phyloP scores from a whole-genome alignment of 1,140 invertebrate genomes.

The Lysiphlebus fabarum region DNA sequence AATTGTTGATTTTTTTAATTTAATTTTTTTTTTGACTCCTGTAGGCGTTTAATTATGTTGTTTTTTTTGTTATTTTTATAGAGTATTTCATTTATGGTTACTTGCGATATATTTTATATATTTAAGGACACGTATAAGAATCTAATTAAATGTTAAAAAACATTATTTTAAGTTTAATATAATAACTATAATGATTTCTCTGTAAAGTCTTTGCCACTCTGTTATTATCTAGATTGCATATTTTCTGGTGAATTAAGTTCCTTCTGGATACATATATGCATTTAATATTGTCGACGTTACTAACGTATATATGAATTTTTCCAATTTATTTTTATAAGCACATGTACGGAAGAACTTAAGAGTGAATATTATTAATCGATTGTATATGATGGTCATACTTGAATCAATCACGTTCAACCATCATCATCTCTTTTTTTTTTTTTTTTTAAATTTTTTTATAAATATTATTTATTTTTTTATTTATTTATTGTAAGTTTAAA shows the following conservation, averaged over 20 bases:
- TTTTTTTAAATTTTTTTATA: background rate
- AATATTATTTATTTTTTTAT: too few relatives aligned
- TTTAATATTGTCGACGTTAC: conserved; percentile 1
- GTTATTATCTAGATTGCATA: conserved; percentile 55
- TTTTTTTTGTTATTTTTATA: background rate
- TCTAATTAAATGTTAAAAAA: conserved; percentile 53
- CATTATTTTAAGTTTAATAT: conserved; percentile 54
- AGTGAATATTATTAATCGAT: conserved; percentile 6
- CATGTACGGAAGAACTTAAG: background rate
- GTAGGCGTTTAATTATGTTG: too few relatives aligned
- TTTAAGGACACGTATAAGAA: conserved; percentile 35
- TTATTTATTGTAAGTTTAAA: too few relatives aligned
- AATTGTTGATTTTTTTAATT: too few relatives aligned
- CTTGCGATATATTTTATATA: conserved; percentile 16
- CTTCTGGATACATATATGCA: conserved; percentile 29
- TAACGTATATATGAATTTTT: background rate
- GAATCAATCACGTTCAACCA: conserved; percentile 6
- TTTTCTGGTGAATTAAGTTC: conserved; percentile 54
- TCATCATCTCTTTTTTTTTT: conserved; percentile 8
- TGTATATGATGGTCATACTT: too few relatives aligned
- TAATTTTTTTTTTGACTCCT: too few relatives aligned
- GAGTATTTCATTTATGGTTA: conserved; percentile 18
- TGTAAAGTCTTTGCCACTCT: conserved; percentile 37
- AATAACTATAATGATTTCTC: conserved; percentile 50
- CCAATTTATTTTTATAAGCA: background rate